phyloP scores from a whole-genome alignment of 2,888 invertebrate species.

The Pheosia tremula region DNA sequence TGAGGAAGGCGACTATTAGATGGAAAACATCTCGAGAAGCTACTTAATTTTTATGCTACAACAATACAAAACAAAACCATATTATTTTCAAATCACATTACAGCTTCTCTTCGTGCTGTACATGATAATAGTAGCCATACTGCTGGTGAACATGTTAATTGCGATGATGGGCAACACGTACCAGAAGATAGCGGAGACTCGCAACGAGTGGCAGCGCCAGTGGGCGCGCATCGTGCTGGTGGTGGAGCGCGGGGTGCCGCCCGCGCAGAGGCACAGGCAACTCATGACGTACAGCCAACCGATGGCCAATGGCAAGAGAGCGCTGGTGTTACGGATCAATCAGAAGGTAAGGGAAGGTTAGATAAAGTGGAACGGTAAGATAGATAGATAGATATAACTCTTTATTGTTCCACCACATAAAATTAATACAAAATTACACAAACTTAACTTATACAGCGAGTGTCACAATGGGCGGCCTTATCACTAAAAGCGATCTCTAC shows the following conservation, averaged over 20 bases:
- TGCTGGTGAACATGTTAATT: slow-evolving; percentile 98
- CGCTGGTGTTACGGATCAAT: slow-evolving; percentile 93
- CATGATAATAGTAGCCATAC: slow-evolving; percentile 97
- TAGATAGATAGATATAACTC: too few relatives aligned
- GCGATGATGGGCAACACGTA: slow-evolving; percentile 99
- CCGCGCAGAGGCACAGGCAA: slow-evolving; percentile 92
- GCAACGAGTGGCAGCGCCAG: slow-evolving; percentile 99
- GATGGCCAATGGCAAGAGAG: slow-evolving; percentile 94
- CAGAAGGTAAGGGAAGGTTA: slow-evolving; percentile 87
- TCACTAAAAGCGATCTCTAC: too few relatives aligned
- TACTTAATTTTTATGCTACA: too few relatives aligned
- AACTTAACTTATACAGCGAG: too few relatives aligned
- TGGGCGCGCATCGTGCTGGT: slow-evolving; percentile 99
- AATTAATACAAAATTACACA: too few relatives aligned
- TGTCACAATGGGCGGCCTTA: too few relatives aligned
- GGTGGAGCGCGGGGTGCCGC: slow-evolving; percentile 98
- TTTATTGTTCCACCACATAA: too few relatives aligned
- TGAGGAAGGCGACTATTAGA: too few relatives aligned
- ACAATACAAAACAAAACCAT: neutral
- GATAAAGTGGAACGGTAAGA: too few relatives aligned
- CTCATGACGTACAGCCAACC: slow-evolving; percentile 97
- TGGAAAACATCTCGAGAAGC: too few relatives aligned
- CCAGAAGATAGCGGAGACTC: slow-evolving; percentile 97
- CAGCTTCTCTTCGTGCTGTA: slow-evolving; percentile 97
- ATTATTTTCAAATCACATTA: slow-evolving; percentile 29